phyloP scores from a whole-genome alignment of 2,888 invertebrate genomes.

The Platycheirus albimanus region DNA sequence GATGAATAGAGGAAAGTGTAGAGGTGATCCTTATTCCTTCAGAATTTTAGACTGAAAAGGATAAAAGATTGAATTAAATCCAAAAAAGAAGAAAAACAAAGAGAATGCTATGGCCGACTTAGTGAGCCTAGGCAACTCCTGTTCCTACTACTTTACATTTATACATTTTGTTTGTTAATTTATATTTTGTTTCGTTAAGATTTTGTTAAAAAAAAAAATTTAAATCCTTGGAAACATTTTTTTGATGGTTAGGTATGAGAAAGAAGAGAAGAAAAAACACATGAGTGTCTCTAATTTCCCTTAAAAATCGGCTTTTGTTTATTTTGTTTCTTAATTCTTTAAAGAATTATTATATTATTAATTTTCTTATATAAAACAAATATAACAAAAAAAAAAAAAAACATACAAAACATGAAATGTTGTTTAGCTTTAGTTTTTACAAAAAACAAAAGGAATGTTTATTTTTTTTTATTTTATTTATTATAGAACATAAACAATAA shows the following conservation, averaged over 20 bases:
- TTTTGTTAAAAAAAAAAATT: slow-evolving; percentile 8
- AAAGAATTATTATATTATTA: slow-evolving; percentile 30
- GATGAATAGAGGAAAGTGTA: not conserved
- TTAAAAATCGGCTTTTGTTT: slow-evolving; percentile 18
- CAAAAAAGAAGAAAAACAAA: slow-evolving; percentile 5
- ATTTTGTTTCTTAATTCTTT: slow-evolving; percentile 14
- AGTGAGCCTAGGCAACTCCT: slow-evolving; percentile 43
- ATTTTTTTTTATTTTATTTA: slow-evolving; percentile 58
- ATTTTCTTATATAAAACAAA: slow-evolving; percentile 19
- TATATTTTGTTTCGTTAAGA: slow-evolving; percentile 18
- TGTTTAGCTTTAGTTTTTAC: slow-evolving; percentile 52
- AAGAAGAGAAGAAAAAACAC: slow-evolving; percentile 5
- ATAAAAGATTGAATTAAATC: slow-evolving; percentile 1
- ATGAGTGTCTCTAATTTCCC: slow-evolving; percentile 10
- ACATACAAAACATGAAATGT: slow-evolving; percentile 42
- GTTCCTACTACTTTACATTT: slow-evolving; percentile 54
- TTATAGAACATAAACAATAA: slow-evolving; percentile 32
- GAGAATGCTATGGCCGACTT: slow-evolving; percentile 19
- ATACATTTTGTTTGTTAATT: not conserved
- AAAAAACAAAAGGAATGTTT: slow-evolving; percentile 24
- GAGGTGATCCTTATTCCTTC: not conserved
- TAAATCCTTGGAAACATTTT: slow-evolving; percentile 13
- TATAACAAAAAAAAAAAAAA: slow-evolving; percentile 32
- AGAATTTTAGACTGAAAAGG: slow-evolving; percentile 32
- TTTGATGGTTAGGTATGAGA: slow-evolving; percentile 7